Evolutionary conservation across 2,797 vertebrate species (phyloP).

Genomic region (Phoeniculus purpureus): DNA sequence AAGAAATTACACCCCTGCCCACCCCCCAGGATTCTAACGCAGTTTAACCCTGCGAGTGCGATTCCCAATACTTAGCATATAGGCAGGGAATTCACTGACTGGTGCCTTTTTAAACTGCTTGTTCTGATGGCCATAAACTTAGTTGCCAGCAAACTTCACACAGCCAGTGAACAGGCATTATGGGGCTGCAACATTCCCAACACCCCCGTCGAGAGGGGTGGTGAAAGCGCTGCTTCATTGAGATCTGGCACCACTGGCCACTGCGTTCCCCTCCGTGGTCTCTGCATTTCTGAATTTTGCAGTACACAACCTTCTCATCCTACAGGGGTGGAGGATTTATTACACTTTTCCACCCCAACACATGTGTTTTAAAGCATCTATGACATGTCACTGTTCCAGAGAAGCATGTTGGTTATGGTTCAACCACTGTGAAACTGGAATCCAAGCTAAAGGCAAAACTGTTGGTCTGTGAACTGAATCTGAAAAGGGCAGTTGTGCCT

Average conservation of each 20-base stretch:
- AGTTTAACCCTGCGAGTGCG: neutral
- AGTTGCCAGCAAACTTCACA: neutral
- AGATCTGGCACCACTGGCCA: neutral
- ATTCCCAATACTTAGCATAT: neutral
- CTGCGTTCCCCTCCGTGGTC: neutral
- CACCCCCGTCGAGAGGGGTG: rapidly evolving
- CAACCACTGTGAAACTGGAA: neutral
- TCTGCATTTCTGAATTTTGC: neutral
- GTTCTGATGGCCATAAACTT: neutral
- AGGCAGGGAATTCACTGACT: neutral
- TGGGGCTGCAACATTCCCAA: neutral
- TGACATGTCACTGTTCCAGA: neutral
- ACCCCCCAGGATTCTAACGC: neutral
- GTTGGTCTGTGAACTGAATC: neutral
- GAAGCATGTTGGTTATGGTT: neutral
- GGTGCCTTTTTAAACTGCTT: neutral
- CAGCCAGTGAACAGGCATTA: neutral
- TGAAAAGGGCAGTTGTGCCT: neutral
- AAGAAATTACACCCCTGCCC: neutral
- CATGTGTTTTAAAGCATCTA: neutral
- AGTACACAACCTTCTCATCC: neutral
- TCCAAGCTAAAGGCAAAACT: neutral
- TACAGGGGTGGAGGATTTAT: neutral
- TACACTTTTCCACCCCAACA: neutral
- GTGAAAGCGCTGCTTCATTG: neutral